Evolutionary conservation across 2,797 vertebrate genomes (phyloP).

Genomic region (Cyprinella venusta): DNA sequence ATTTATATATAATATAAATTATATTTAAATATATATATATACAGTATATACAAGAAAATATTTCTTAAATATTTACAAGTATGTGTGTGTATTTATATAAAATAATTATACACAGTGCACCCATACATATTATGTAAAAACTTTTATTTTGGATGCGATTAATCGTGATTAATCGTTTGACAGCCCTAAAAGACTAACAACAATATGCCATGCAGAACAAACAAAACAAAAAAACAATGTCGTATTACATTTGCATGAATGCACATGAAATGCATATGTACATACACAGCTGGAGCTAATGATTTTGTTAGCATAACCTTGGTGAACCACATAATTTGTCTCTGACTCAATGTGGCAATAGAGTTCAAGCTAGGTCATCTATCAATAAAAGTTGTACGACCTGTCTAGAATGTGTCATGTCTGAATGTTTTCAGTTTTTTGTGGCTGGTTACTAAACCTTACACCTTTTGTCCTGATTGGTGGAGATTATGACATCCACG

Average conservation of each 20-base stretch:
- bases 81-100: too few relatives aligned
- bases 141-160: too few relatives aligned
- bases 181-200: not conserved
- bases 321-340: conserved; percentile 16
- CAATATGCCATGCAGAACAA: not conserved
- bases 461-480: not conserved
- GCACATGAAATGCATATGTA: not conserved
- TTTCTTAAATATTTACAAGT: too few relatives aligned
- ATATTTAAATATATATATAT: too few relatives aligned
- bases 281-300: conserved; percentile 9
- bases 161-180: too few relatives aligned
- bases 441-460: conserved; percentile 5
- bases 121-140: too few relatives aligned
- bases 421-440: not conserved
- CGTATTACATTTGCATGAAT: not conserved
- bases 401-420: not conserved
- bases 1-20: too few relatives aligned
- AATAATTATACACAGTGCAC: too few relatives aligned
- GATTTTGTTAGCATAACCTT: conserved; percentile 18
- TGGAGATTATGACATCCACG: not conserved
- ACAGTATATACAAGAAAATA: too few relatives aligned
- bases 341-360: conserved; percentile 8
- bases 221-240: not conserved
- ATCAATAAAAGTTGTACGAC: not conserved
- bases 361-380: conserved; percentile 3